Conservation (phyloP, 1,140 invertebrate genomes). For the Andricus grossulariae region DNA sequence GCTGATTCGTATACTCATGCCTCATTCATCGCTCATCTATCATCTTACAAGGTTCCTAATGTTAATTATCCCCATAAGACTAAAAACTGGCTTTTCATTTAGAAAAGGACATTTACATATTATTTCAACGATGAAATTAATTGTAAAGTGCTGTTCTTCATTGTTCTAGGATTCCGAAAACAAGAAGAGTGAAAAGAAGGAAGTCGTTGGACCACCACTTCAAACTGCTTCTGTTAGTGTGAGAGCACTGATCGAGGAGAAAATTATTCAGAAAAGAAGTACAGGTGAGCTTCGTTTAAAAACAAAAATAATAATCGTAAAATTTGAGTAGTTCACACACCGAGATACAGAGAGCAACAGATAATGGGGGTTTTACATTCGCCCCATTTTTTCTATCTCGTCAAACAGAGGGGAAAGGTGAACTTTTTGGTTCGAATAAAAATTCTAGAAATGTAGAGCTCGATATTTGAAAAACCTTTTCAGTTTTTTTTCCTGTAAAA, state of each 20-base stretch:
- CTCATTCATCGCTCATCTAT: background rate
- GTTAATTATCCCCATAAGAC: too few species aligned
- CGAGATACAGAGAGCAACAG: background rate
- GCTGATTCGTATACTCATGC: conserved; percentile 1
- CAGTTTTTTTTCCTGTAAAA: too few species aligned
- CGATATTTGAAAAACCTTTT: too few species aligned
- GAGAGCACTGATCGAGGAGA: conserved; percentile 91
- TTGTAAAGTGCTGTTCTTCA: conserved; percentile 47
- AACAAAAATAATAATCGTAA: background rate
- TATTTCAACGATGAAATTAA: background rate
- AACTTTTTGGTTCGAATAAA: too few species aligned
- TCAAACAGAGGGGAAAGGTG: too few species aligned
- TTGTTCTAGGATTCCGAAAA: conserved; percentile 85
- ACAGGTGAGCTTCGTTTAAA: conserved; percentile 66
- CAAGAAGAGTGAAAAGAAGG: conserved; percentile 91
- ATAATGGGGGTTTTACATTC: too few species aligned
- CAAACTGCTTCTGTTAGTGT: conserved; percentile 93
- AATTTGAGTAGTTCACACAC: background rate
- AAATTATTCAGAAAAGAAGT: conserved; percentile 90
- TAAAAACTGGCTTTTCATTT: too few species aligned
- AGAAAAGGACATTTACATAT: too few species aligned
- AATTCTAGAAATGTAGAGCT: too few species aligned
- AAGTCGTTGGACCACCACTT: conserved; percentile 85
- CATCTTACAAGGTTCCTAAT: background rate
- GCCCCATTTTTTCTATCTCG: too few species aligned